Percentiles rank a stretch among this genome's conserved stretches.
These are phyloP conservation scores for Altica lythri DNA, from an alignment of 2,888 invertebrate genomes.

Conservation along the genomic window DNA sequence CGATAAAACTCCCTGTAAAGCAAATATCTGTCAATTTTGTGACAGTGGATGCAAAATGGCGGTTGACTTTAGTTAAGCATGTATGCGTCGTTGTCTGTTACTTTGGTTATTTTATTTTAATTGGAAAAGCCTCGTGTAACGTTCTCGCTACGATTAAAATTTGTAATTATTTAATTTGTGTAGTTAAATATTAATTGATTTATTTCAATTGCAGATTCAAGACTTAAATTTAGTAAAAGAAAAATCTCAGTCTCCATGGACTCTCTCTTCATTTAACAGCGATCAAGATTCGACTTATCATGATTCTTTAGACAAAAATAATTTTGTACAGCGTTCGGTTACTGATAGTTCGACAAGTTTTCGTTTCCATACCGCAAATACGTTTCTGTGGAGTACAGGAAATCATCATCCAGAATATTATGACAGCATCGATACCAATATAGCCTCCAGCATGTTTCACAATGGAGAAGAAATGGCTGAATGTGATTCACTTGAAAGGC, in stretches of 20 bases:
- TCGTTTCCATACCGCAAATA: constrained; percentile 59
- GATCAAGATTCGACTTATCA: constrained; percentile 59
- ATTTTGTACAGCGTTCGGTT: constrained; percentile 43
- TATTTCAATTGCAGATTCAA: constrained; percentile 42
- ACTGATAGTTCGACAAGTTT: constrained; percentile 48
- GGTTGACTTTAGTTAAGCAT: no score
- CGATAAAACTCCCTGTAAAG: no score
- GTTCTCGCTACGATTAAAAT: no score
- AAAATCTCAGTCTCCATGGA: constrained; percentile 58
- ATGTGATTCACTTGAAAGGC: constrained; percentile 63
- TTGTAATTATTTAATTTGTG: no score
- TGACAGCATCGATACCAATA: constrained; percentile 68
- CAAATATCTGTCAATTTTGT: no score
- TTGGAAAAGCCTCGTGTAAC: no score
- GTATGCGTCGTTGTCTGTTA: no score
- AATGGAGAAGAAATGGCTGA: constrained; percentile 63
- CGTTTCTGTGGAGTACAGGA: constrained; percentile 61
- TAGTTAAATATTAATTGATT: no score
- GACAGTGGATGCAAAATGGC: no score
- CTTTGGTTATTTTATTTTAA: no score
- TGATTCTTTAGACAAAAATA: constrained; percentile 57
- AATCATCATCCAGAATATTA: constrained; percentile 60
- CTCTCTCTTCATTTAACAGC: constrained; percentile 55
- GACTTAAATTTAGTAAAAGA: constrained; percentile 49
- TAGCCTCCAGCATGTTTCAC: constrained; percentile 55